Percentiles rank a stretch among this genome's conserved stretches.
Conservation (phyloP, 2,113 vertebrate genomes). For the Anseranas semipalmata region DNA sequence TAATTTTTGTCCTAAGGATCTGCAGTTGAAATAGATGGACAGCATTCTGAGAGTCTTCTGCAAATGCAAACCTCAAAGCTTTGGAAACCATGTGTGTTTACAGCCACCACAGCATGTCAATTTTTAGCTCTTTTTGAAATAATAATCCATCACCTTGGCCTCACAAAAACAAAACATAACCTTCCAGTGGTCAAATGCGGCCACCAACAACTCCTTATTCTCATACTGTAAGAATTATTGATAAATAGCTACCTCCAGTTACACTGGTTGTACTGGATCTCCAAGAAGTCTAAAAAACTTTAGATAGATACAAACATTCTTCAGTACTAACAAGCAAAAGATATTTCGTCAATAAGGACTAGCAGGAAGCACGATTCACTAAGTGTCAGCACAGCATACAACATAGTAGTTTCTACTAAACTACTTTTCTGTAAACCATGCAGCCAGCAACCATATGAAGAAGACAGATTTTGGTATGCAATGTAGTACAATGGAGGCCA, state of each 20-base stretch:
- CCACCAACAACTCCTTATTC: neutral
- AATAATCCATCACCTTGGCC: neutral
- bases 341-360: neutral
- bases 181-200: neutral
- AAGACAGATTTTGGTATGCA: neutral
- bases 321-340: neutral
- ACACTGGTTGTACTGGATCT: neutral
- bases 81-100: neutral
- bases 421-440: neutral
- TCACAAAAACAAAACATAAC: neutral
- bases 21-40: neutral
- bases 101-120: neutral
- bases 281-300: neutral
- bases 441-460: neutral
- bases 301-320: neutral
- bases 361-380: neutral
- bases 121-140: neutral
- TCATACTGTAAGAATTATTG: neutral
- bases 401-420: neutral
- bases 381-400: neutral
- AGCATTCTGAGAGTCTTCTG: neutral
- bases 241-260: neutral
- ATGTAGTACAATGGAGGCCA: neutral
- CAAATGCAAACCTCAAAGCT: slow-evolving; percentile 4
- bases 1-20: slow-evolving; percentile 26